Conservation (phyloP, 2,797 vertebrate species). For the Chiloscyllium punctatum region DNA sequence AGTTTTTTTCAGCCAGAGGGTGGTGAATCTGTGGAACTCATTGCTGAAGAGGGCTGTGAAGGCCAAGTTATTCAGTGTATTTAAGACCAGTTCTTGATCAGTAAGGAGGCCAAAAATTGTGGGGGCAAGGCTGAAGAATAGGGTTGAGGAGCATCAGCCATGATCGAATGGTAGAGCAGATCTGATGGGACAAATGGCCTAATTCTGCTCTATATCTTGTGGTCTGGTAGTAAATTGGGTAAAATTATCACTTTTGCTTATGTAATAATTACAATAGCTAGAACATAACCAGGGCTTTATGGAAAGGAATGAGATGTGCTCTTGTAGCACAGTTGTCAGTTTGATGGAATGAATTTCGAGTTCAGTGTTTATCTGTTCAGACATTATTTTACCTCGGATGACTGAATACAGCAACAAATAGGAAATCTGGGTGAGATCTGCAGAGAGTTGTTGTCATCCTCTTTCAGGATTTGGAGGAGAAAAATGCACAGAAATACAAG, state of each 20-base stretch:
- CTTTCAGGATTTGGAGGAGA: background rate
- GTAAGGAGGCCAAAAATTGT: no score
- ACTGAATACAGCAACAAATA: background rate
- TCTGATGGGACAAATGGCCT: no score
- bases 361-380: background rate
- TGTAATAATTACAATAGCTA: background rate
- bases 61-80: no score
- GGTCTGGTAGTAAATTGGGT: background rate
- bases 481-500: background rate
- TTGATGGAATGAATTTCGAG: background rate
- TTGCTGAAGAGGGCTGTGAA: no score
- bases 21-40: no score
- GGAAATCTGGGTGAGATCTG: background rate
- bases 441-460: background rate
- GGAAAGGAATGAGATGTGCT: background rate
- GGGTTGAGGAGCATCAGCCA: no score
- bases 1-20: no score
- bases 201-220: no score
- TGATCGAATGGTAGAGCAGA: no score
- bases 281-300: background rate
- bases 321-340: background rate
- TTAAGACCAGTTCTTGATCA: no score
- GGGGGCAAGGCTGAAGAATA: no score
- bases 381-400: slow-evolving; percentile 2
- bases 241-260: background rate